These are phyloP conservation scores for Epizoanthus ramosus DNA, from an alignment of 92 coral and sea anemone species.

Conservation along the genomic window DNA sequence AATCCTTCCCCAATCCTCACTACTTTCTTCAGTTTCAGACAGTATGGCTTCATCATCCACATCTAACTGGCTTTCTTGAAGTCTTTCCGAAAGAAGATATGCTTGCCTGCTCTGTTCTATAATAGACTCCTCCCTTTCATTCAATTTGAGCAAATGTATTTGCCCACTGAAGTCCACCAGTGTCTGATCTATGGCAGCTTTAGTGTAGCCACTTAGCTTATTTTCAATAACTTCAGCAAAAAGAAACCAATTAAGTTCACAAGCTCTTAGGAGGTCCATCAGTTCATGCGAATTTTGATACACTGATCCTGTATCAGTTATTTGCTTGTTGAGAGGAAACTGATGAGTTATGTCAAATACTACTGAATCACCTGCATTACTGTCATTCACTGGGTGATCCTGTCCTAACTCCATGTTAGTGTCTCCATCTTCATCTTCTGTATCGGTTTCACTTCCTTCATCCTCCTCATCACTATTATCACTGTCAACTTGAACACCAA, in stretches of 20 bases:
- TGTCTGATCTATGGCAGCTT: conserved; percentile 47
- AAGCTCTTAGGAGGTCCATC: conserved; percentile 46
- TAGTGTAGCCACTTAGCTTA: conserved; percentile 27
- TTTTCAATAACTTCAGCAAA: conserved; percentile 48
- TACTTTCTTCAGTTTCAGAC: background rate
- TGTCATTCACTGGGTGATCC: conserved; percentile 23
- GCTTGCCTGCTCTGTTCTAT: too few relatives aligned
- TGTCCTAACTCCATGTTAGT: background rate
- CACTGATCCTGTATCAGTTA: conserved; percentile 36
- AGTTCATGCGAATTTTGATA: conserved; percentile 45
- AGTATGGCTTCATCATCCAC: too few relatives aligned
- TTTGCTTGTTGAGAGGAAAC: conserved; percentile 44
- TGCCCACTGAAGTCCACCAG: background rate
- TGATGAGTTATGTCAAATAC: conserved; percentile 26
- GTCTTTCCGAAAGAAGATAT: too few relatives aligned
- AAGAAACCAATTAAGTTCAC: conserved; percentile 42
- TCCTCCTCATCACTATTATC: conserved; percentile 34
- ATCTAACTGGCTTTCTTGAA: too few relatives aligned
- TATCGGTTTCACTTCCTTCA: conserved; percentile 29
- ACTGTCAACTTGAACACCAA: conserved; percentile 44
- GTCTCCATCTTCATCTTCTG: conserved; percentile 17
- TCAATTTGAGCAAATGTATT: too few relatives aligned
- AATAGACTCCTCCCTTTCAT: too few relatives aligned
- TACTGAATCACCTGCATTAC: background rate
- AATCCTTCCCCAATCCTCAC: conserved; percentile 21